These are phyloP conservation scores for Gulo gulo DNA, from an alignment of 2,113 vertebrate genomes.

Conservation along the genomic window DNA sequence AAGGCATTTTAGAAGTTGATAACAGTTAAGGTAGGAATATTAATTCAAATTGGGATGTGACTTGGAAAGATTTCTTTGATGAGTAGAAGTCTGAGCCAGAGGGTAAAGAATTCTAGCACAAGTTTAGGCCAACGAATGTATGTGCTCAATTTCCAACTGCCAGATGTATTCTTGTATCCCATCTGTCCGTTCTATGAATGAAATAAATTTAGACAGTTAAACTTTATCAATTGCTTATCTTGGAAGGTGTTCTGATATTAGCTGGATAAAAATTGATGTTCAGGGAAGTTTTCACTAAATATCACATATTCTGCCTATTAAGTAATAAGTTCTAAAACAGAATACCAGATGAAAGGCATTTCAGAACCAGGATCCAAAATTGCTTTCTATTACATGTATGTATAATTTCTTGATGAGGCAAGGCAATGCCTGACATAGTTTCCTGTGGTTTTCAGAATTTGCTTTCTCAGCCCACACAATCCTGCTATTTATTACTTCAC, in stretches of 20 bases:
- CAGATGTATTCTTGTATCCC: constrained; percentile 42
- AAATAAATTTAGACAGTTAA: constrained; percentile 70
- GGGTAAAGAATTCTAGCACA: constrained; percentile 10
- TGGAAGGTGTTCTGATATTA: constrained; percentile 72
- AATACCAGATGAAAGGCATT: constrained; percentile 67
- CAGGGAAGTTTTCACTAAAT: constrained; percentile 72
- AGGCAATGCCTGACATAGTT: constrained; percentile 53
- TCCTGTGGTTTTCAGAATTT: constrained; percentile 55
- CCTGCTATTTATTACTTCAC: constrained; percentile 68
- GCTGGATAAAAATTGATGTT: constrained; percentile 69
- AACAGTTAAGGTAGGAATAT: not conserved
- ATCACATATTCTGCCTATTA: constrained; percentile 75
- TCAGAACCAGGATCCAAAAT: constrained; percentile 22
- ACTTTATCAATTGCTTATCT: constrained; percentile 68
- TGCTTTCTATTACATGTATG: constrained; percentile 36
- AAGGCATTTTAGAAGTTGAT: not conserved
- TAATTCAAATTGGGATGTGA: not conserved
- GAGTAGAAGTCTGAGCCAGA: constrained; percentile 37
- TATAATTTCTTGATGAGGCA: constrained; percentile 66
- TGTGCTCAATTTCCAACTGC: constrained; percentile 21
- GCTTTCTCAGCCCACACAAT: constrained; percentile 52
- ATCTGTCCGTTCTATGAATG: constrained; percentile 51
- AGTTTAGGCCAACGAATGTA: not conserved
- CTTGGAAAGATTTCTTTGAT: constrained; percentile 22
- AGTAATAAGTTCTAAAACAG: constrained; percentile 66